Conservation (phyloP, 2,888 invertebrate genomes). For the Diplazon laetatorius region DNA sequence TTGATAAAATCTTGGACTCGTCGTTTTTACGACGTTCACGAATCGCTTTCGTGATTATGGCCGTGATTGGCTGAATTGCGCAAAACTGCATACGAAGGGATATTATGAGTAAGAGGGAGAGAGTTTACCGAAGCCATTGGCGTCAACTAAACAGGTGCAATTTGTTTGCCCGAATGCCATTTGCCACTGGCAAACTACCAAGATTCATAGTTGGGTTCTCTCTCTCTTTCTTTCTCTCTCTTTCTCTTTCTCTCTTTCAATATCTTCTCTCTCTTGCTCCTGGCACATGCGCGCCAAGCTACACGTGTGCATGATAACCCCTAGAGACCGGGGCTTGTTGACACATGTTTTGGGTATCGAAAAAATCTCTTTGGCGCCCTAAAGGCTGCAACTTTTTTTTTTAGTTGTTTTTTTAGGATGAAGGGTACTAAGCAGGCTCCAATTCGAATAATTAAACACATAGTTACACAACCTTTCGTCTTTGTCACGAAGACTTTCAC, state of each 20-base stretch:
- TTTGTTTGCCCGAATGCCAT: constrained; percentile 66
- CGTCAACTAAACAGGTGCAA: constrained; percentile 66
- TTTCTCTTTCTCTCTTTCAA: too few species aligned
- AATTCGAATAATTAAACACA: too few species aligned
- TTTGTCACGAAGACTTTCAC: too few species aligned
- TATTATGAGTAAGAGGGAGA: constrained; percentile 23
- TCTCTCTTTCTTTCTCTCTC: too few species aligned
- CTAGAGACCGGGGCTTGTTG: constrained; percentile 18
- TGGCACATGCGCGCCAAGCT: background rate
- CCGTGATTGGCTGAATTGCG: constrained; percentile 10
- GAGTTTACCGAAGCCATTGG: constrained; percentile 59
- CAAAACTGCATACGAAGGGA: constrained; percentile 8
- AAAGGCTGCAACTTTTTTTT: too few species aligned
- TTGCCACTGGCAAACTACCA: constrained; percentile 65
- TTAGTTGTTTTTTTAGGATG: too few species aligned
- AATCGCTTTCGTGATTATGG: background rate
- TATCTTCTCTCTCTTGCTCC: background rate
- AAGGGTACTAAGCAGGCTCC: too few species aligned
- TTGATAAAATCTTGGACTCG: constrained; percentile 20
- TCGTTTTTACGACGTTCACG: constrained; percentile 29
- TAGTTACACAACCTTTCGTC: too few species aligned
- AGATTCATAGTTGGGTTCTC: constrained; percentile 43
- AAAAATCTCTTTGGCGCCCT: background rate
- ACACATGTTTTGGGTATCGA: background rate
- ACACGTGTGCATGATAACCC: background rate